A percentile compares a stretch with the other conserved stretches of the same genome.
Conservation (phyloP, 1,140 invertebrate species). For the Drosophila tropicalis region DNA sequence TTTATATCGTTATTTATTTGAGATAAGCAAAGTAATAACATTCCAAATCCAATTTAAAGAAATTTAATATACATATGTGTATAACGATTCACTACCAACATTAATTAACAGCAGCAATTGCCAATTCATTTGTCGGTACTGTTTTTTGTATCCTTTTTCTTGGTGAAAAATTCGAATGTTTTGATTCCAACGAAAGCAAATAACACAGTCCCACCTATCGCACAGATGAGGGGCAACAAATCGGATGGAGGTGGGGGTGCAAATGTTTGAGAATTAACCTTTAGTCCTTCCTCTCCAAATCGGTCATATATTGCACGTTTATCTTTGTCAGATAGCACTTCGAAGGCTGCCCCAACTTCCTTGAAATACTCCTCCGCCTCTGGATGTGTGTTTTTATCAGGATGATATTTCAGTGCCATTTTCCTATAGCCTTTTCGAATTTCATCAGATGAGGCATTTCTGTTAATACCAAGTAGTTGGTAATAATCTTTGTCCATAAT, state of each 20-base stretch:
- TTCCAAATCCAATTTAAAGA: no score
- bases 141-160: constrained; percentile 36
- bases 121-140: neutral
- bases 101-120: no score
- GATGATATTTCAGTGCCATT: constrained; percentile 65
- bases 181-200: constrained; percentile 66
- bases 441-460: constrained; percentile 45
- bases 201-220: constrained; percentile 61
- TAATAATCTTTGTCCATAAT: constrained; percentile 63
- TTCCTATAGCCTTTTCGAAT: constrained; percentile 56
- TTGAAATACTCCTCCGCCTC: constrained; percentile 57
- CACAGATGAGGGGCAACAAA: constrained; percentile 64
- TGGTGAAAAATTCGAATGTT: constrained; percentile 60
- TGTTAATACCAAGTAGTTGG: constrained; percentile 48
- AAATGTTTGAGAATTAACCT: constrained; percentile 18
- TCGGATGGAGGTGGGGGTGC: constrained; percentile 49
- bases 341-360: constrained; percentile 57
- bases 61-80: no score
- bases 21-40: no score
- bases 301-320: constrained; percentile 59
- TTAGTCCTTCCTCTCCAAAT: constrained; percentile 54
- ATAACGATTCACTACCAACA: no score
- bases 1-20: no score
- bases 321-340: constrained; percentile 61
- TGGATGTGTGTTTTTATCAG: constrained; percentile 66